phyloP scores from a whole-genome alignment of 1,140 invertebrate species.

The Drosophila albomicans region DNA sequence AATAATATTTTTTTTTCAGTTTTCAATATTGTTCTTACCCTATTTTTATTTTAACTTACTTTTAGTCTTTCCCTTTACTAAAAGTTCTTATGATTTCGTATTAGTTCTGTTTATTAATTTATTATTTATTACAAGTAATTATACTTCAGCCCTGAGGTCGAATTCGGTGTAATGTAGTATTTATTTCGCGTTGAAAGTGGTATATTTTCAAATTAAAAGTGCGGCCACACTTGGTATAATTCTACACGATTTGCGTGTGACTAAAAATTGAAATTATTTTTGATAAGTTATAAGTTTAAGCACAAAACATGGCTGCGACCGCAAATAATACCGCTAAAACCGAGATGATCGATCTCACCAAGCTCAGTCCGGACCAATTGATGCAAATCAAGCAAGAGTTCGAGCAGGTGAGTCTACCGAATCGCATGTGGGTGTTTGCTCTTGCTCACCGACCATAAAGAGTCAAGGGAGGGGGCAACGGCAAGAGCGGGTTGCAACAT shows the following conservation, averaged over 20 bases:
- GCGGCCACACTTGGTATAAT: background rate
- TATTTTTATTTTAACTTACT: too few relatives aligned
- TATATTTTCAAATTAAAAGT: background rate
- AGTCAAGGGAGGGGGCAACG: constrained; percentile 9
- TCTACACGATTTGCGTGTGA: constrained; percentile 46
- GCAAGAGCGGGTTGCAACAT: constrained; percentile 14
- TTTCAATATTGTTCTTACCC: too few relatives aligned
- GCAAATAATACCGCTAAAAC: constrained; percentile 84
- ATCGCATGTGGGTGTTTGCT: constrained; percentile 51
- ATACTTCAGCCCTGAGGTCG: too few relatives aligned
- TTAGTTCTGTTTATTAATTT: too few relatives aligned
- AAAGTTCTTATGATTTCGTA: too few relatives aligned
- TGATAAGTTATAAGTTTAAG: constrained; percentile 63
- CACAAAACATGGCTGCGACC: constrained; percentile 67
- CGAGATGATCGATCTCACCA: constrained; percentile 91
- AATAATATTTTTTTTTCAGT: too few relatives aligned
- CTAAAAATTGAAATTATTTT: constrained; percentile 57
- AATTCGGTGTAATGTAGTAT: background rate
- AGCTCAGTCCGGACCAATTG: constrained; percentile 92
- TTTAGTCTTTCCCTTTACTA: too few relatives aligned
- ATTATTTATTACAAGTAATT: too few relatives aligned
- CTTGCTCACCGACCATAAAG: constrained; percentile 1
- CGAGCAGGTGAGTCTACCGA: constrained; percentile 89
- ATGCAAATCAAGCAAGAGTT: constrained; percentile 93
- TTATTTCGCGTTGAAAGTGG: background rate